phyloP scores from a whole-genome alignment of 2,888 invertebrate species.

The Catocala sponsa region DNA sequence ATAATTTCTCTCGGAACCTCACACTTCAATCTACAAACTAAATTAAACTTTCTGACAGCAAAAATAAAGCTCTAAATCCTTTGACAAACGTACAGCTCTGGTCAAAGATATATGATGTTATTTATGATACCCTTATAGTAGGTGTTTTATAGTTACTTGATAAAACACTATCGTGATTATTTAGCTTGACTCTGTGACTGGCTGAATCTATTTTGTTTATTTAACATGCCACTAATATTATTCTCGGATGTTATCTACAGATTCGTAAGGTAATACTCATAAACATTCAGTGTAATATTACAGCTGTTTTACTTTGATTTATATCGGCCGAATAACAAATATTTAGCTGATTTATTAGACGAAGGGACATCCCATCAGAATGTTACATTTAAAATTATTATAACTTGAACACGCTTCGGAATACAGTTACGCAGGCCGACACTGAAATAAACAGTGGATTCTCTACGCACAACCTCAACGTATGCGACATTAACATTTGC shows the following conservation, averaged over 20 bases:
- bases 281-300: constrained; percentile 63
- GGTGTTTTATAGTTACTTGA: constrained; percentile 87
- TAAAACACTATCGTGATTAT: constrained; percentile 86
- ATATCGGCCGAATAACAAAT: constrained; percentile 25
- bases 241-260: constrained; percentile 69
- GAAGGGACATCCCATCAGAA: background rate
- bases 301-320: constrained; percentile 54
- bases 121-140: constrained; percentile 81
- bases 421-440: background rate
- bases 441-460: background rate
- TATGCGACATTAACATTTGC: constrained; percentile 20
- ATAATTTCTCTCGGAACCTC: constrained; percentile 81
- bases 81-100: constrained; percentile 27
- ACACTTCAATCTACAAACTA: constrained; percentile 60
- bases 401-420: too few relatives aligned
- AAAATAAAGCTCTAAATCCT: constrained; percentile 53
- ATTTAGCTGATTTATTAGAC: constrained; percentile 3
- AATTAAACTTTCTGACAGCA: constrained; percentile 47
- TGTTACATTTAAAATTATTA: background rate
- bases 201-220: constrained; percentile 76
- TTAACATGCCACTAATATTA: constrained; percentile 73
- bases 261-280: constrained; percentile 62
- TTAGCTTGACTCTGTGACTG: constrained; percentile 81
- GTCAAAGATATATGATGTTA: constrained; percentile 69
- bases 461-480: background rate